phyloP scores from a whole-genome alignment of 2,797 vertebrate genomes.

The Spatula versicolor region DNA sequence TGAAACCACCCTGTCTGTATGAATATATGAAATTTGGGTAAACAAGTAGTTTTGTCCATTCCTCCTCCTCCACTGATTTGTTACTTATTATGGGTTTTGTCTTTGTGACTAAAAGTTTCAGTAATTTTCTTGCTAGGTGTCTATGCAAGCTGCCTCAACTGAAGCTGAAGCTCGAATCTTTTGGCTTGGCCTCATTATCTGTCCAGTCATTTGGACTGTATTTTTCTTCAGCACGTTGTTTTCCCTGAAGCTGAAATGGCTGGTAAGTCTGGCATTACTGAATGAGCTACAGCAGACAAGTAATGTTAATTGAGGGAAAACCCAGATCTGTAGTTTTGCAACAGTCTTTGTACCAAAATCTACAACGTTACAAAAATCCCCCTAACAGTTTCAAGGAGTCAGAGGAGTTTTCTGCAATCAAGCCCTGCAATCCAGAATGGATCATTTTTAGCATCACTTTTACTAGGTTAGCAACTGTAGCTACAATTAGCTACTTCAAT shows the following conservation, averaged over 20 bases:
- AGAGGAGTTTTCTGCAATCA: neutral
- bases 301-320: neutral
- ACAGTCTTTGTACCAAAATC: neutral
- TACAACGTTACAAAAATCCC: neutral
- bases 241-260: conserved; percentile 88
- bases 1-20: neutral
- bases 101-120: neutral
- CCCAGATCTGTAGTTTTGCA: neutral
- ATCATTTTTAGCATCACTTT: neutral
- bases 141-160: conserved; percentile 69
- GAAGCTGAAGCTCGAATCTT: conserved; percentile 88
- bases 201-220: conserved; percentile 86
- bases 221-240: conserved; percentile 90
- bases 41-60: neutral
- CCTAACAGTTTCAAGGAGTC: neutral
- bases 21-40: neutral
- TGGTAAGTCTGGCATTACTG: conserved; percentile 77
- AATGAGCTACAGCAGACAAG: neutral
- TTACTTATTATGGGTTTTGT: neutral
- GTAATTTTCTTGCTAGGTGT: conserved; percentile 54
- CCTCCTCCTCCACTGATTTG: neutral
- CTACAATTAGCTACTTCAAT: neutral
- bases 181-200: conserved; percentile 88
- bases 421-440: neutral
- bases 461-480: neutral